Evolutionary conservation across 1,140 invertebrate genomes (phyloP).

Genomic region (Lucilia sericata): DNA sequence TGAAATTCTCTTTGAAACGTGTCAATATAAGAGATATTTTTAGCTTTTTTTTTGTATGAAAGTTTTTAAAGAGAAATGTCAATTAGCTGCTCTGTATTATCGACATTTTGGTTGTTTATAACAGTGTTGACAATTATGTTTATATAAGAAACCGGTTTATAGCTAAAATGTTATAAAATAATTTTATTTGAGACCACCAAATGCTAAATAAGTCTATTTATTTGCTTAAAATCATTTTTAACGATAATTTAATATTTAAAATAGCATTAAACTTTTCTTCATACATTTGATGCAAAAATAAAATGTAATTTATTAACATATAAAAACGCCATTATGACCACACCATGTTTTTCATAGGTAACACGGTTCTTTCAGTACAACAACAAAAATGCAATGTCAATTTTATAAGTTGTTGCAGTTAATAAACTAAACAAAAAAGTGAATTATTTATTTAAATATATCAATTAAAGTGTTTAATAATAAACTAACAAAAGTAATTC

Average conservation of each 20-base stretch:
- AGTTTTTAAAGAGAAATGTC: not conserved
- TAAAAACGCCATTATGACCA: not conserved
- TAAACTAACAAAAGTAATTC: too few species aligned
- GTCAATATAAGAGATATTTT: constrained; percentile 6
- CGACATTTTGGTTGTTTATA: not conserved
- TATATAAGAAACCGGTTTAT: too few species aligned
- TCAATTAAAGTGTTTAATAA: not conserved
- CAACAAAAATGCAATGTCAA: constrained; percentile 35
- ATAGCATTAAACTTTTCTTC: too few species aligned
- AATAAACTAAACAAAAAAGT: constrained; percentile 16
- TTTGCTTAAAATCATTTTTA: too few species aligned
- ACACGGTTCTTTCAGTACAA: not conserved
- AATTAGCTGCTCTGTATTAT: not conserved
- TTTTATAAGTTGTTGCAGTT: constrained; percentile 16
- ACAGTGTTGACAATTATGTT: too few species aligned
- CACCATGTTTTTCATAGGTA: not conserved
- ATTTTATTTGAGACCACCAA: too few species aligned
- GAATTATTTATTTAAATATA: not conserved
- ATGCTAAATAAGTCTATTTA: too few species aligned
- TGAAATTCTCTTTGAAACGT: constrained; percentile 27
- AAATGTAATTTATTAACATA: too few species aligned
- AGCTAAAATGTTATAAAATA: too few species aligned
- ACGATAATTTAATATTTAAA: too few species aligned
- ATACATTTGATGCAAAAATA: too few species aligned
- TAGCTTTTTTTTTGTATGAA: not conserved